Conservation (phyloP, 1,140 invertebrate genomes). For the Drosophila nigromelanica region DNA sequence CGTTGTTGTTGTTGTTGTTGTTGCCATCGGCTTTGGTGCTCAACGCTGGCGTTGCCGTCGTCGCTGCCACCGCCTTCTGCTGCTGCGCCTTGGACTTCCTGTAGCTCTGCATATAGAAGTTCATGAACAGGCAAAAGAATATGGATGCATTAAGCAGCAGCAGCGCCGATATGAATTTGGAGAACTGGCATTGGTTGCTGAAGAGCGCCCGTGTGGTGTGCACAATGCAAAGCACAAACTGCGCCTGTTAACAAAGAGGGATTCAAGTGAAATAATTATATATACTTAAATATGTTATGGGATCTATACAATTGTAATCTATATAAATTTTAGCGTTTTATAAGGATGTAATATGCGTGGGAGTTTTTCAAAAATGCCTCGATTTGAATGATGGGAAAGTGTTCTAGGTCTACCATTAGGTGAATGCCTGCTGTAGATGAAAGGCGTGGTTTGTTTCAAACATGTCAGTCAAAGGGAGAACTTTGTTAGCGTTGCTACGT, state of each 20-base stretch:
- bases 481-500: too few relatives aligned
- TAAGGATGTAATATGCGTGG: constrained; percentile 1
- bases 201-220: constrained; percentile 90
- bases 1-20: constrained; percentile 35
- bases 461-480: background rate
- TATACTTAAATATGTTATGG: background rate
- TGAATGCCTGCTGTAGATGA: constrained; percentile 8
- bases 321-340: background rate
- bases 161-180: constrained; percentile 89
- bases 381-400: constrained; percentile 19
- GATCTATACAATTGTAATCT: constrained; percentile 3
- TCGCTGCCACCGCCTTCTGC: constrained; percentile 28
- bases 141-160: constrained; percentile 94
- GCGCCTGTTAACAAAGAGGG: constrained; percentile 85
- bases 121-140: constrained; percentile 95
- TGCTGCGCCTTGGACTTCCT: constrained; percentile 83
- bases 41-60: constrained; percentile 16
- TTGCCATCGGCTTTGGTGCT: constrained; percentile 31
- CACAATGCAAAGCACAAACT: constrained; percentile 91
- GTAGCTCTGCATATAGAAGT: constrained; percentile 96
- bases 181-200: constrained; percentile 89
- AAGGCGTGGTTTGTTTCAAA: background rate
- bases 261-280: constrained; percentile 49
- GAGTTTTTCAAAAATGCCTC: background rate
- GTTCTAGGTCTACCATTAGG: background rate